Base-by-base conservation (phyloP, 2,113 vertebrate species). In the Melanostigma gelatinosum region DNA sequence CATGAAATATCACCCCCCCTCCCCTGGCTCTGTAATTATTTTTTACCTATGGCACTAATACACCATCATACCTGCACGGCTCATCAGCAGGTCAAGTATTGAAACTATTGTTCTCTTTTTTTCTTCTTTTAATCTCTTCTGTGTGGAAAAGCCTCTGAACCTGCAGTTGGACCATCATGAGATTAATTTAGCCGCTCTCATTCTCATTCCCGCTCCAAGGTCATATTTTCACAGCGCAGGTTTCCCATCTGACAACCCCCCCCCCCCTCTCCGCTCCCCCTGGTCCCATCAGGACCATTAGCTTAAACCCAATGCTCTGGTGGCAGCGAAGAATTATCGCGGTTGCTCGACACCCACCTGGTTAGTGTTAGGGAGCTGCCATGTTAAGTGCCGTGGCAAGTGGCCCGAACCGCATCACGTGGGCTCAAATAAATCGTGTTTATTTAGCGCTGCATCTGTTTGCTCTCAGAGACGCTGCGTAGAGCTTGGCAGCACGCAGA, bases 371-470 rank as follows among this genome's bases (percentile, higher is more conserved):
- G 86, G 40, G 66, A 68, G 80, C 76, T 74, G 80, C 85, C 79
- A 71, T 66, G 77, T 84, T 79, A 81, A 89, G 76, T 76, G 80
- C 36, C 8, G 72, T 82, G 82, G 88, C 72, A 71, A 55, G 61
- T 32, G 11, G 72, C 85, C 71, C 40, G 1, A 40, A 72, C 65
- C n/a, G 60, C 62, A 68, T 48, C 77, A 72, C 36, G 68, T 40
- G 77, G 75, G 27, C 62, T 61, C 68, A 88, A 85, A 93, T 88
- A 89, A 77, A 93, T 94, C 24, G 87, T 83, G 89, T 91, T 89
- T 92, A 90, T 94, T 89, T 92, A 87, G 77, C 11, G 12, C 74
- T 74, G 89, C 91, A 91, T 93, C 93, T 94, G 93, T 91, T 88
- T 81, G 42, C 52, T 77, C 75, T 62, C 55, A 64, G 85, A 77